Evolutionary conservation across 1,140 invertebrate species (phyloP), one percentile per base, ranked within the genome.

Genomic region (Zaprionus ghesquierei): DNA sequence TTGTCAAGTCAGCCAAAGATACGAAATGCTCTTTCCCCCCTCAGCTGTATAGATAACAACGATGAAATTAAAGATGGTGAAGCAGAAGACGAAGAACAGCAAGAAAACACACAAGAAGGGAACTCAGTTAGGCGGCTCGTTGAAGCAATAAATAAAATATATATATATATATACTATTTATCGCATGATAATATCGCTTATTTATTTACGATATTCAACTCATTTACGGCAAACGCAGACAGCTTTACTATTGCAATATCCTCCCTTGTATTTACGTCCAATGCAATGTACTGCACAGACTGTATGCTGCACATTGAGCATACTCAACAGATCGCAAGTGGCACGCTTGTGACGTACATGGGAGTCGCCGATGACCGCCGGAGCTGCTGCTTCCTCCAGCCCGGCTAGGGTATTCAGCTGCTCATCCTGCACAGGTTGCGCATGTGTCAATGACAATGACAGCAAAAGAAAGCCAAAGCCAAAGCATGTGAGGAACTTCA

Each of bases 241-340:
- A 6, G 79, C 73, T 25, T 81, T 74, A 13, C 20, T 20, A 44
- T 63, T 89, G 54, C 90, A 91, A 33, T 78, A 87, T 15, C 90
- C 90, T 2, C 90, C 90, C 46, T 70, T 81, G 23, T 51, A 71
- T 1, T 79, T 35, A 10, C 54, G 69, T 12, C 60, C 20, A 1
- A 91, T 2, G 22, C 89, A 91, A 55, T 91, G 85, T 13, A 75
- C 71, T 1, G 89, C 89, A 54, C 90, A 91, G 23, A 68, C 81
- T 10, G 79, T 66, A 15, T 91, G 70, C 5, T 82, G 78, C 20
- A 82, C 71, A 23, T 79, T 77, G 35, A 72, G 74, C 1, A 64
- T 55, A 18, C 81, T 90, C 5, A 91, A 61, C 3, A 91, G 53
- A 59, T 91, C 89, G 12, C 89, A 91, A 23, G 89, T 91, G 44